Evolutionary conservation across 2,113 vertebrate genomes (phyloP), one percentile per base, ranked within the genome.

Genomic region (Halcyon senegalensis): DNA sequence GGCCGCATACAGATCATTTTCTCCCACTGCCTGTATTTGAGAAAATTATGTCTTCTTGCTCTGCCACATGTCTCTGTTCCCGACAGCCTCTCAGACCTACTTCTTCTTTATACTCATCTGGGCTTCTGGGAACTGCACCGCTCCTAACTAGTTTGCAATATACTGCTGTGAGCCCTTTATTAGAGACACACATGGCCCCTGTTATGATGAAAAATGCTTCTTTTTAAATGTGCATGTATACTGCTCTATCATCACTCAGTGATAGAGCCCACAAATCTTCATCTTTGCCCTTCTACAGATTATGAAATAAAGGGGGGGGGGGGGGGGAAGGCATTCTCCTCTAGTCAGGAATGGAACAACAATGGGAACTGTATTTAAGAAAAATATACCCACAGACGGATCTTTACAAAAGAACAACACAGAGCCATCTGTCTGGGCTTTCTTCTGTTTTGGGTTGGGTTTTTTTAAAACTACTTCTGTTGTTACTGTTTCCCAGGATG

Each of bases 151-250:
- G 79, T 67, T 90, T 84, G 94, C 92, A 94, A 96, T 96, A 90
- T 75, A 96, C 88, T 94, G 90, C 94, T 93, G 79, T 16, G 0
- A 95, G 90, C 68, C 91, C 67, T 93, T 89, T 92, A 96, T 95
- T 96, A 96, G 86, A 96, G 92, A 66, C 87, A 94, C 94, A 97
- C 94, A 96, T 97, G 96, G 96, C 96, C 96, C 87, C 96, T 94
- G 90, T 96, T 96, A 96, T 31, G 93, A 97, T 96, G 94, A 96
- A 96, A 96, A 96, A 97, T 97, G 94, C 60, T 90, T 84, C 95
- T 94, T 97, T 88, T 96, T 92, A 95, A 96, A 94, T 59, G 90
- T 2, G 43, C 93, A 81, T 46, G 18, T 96, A 93, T 92, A 92
- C 88, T 89, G 94, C 90, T 95, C 96, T 96, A 96, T 96, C 96